These are phyloP conservation scores for Dione vanillae DNA, from an alignment of 2,888 invertebrate species.

Conservation along the genomic window DNA sequence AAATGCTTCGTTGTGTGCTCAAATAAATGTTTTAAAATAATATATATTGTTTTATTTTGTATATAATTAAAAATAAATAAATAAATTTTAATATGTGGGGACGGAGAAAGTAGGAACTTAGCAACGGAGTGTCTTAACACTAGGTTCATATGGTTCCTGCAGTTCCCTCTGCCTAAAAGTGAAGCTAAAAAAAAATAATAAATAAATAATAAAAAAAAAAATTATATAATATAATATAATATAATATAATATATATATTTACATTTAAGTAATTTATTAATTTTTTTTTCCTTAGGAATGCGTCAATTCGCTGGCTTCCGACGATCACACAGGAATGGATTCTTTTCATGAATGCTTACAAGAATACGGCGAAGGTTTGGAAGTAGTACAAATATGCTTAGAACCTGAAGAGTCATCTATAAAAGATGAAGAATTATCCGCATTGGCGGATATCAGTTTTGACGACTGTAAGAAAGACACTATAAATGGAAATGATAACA, in stretches of 20 bases:
- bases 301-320: constrained; percentile 83
- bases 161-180: no score
- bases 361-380: constrained; percentile 86
- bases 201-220: no score
- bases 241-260: no score
- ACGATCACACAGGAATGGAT: constrained; percentile 86
- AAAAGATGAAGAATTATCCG: constrained; percentile 80
- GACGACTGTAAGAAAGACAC: constrained; percentile 67
- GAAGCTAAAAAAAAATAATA: no score
- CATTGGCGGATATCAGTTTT: constrained; percentile 73
- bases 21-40: constrained; percentile 61
- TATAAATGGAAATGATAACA: constrained; percentile 49
- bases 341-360: constrained; percentile 87
- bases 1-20: constrained; percentile 68
- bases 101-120: no score
- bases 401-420: constrained; percentile 84
- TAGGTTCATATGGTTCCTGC: no score
- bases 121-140: no score
- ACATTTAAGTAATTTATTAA: neutral
- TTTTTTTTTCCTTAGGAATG: constrained; percentile 71
- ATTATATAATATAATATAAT: no score
- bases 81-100: no score
- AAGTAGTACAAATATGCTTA: constrained; percentile 85
- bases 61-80: neutral
- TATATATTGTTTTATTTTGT: constrained; percentile 43